Evolutionary conservation across 2,888 invertebrate genomes (phyloP).

Genomic region (Eucriotettix oculatus): DNA sequence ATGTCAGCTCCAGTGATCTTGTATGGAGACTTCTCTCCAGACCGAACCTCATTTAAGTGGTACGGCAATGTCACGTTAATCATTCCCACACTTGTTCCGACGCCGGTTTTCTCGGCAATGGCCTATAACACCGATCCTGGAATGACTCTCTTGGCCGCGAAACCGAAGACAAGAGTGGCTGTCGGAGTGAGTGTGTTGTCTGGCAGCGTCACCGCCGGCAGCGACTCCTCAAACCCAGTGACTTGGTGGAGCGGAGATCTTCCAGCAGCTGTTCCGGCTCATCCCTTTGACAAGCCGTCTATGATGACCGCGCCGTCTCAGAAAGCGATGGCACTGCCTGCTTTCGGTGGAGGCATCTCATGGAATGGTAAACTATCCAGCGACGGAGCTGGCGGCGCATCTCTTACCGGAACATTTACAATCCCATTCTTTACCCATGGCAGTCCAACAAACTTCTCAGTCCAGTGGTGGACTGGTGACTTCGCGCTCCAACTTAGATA

Average conservation of each 20-base stretch:
- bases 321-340: not conserved
- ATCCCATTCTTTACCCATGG: slow-evolving; percentile 3
- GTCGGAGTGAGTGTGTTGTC: not conserved
- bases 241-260: slow-evolving; percentile 5
- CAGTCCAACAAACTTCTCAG: not conserved
- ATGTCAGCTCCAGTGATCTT: slow-evolving; percentile 4
- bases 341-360: not conserved
- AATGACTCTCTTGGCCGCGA: not conserved
- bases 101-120: not conserved
- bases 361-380: slow-evolving; percentile 3
- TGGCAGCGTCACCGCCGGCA: slow-evolving; percentile 1
- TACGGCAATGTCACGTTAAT: slow-evolving; percentile 6
- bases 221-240: not conserved
- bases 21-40: slow-evolving; percentile 1
- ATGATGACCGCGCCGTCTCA: not conserved
- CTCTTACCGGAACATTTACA: slow-evolving; percentile 3
- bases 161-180: not conserved
- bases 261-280: not conserved
- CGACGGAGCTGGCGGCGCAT: not conserved
- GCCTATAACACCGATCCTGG: slow-evolving; percentile 2
- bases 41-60: slow-evolving; percentile 3
- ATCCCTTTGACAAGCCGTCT: not conserved
- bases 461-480: slow-evolving; percentile 2
- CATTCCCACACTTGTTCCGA: not conserved
- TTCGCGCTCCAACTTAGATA: slow-evolving; percentile 9